phyloP scores from a whole-genome alignment of 2,797 vertebrate genomes.

The Orestias chungarensis region DNA sequence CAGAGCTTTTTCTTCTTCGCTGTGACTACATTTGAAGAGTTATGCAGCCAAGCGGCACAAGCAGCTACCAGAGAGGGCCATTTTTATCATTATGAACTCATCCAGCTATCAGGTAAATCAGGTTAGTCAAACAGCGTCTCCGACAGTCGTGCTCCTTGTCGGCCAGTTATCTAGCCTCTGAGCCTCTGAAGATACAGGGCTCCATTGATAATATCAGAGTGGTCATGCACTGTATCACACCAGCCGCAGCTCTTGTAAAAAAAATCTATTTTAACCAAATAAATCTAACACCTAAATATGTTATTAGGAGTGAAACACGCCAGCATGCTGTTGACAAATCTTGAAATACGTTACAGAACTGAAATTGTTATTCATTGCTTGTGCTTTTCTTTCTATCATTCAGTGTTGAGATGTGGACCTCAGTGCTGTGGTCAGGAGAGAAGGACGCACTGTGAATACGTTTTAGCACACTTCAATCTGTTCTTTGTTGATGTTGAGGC shows the following conservation, averaged over 20 bases:
- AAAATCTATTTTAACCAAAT: constrained; percentile 8
- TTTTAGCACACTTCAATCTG: neutral
- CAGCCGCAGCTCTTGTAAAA: constrained; percentile 1
- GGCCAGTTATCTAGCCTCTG: constrained; percentile 12
- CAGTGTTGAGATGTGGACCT: constrained; percentile 10
- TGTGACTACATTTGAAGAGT: constrained; percentile 52
- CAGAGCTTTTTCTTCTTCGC: constrained; percentile 21
- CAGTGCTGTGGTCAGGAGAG: constrained; percentile 15
- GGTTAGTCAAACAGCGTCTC: constrained; percentile 33
- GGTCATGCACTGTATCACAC: constrained; percentile 5
- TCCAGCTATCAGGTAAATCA: constrained; percentile 37
- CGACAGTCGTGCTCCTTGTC: constrained; percentile 22
- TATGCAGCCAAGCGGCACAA: constrained; percentile 29
- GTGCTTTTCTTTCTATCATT: neutral
- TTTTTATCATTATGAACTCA: constrained; percentile 28
- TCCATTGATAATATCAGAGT: constrained; percentile 14
- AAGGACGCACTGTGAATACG: no score
- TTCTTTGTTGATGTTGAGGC: no score
- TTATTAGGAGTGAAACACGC: constrained; percentile 3
- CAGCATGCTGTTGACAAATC: neutral
- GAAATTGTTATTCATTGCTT: neutral
- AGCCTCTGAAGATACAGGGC: constrained; percentile 10
- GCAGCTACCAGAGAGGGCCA: constrained; percentile 16
- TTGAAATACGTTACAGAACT: neutral
- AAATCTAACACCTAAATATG: constrained; percentile 5